phyloP scores from a whole-genome alignment of 2,888 invertebrate species.

The Calameuta idolon region DNA sequence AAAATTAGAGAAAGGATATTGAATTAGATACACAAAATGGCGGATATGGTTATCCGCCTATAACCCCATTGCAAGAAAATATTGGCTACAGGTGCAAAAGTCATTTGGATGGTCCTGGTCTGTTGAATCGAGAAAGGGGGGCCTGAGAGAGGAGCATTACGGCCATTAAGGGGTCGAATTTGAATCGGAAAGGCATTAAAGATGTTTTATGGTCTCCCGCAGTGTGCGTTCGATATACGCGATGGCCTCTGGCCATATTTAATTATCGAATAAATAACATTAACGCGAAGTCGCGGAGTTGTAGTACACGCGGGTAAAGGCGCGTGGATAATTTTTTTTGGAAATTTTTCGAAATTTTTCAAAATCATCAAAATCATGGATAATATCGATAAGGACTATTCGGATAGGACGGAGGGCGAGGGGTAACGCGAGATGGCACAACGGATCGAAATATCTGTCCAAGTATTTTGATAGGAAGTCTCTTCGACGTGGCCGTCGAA shows the following conservation, averaged over 20 bases:
- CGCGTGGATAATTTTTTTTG: background rate
- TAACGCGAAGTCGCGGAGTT: conserved; percentile 39
- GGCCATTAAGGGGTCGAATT: conserved; percentile 47
- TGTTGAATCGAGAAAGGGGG: background rate
- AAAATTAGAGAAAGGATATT: background rate
- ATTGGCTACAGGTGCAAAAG: conserved; percentile 13
- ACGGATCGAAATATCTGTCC: conserved; percentile 15
- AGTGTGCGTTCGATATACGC: conserved; percentile 37
- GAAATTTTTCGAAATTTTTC: background rate
- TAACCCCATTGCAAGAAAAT: background rate
- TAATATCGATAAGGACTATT: background rate
- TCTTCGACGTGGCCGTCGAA: conserved; percentile 2
- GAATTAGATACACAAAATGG: background rate
- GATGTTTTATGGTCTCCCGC: conserved; percentile 56
- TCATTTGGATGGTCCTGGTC: conserved; percentile 8
- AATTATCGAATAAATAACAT: conserved; percentile 61
- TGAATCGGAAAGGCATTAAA: conserved; percentile 58
- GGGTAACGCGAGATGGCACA: background rate
- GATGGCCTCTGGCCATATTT: conserved; percentile 49
- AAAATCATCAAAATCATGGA: background rate
- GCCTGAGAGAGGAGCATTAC: conserved; percentile 5
- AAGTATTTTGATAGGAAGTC: conserved; percentile 19
- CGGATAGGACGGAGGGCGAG: background rate
- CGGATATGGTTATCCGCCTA: background rate
- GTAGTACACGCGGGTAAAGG: background rate